Evolutionary conservation across 2,797 vertebrate genomes (phyloP), one percentile per base, ranked within the genome.

Genomic region (Molossus alvarezi): DNA sequence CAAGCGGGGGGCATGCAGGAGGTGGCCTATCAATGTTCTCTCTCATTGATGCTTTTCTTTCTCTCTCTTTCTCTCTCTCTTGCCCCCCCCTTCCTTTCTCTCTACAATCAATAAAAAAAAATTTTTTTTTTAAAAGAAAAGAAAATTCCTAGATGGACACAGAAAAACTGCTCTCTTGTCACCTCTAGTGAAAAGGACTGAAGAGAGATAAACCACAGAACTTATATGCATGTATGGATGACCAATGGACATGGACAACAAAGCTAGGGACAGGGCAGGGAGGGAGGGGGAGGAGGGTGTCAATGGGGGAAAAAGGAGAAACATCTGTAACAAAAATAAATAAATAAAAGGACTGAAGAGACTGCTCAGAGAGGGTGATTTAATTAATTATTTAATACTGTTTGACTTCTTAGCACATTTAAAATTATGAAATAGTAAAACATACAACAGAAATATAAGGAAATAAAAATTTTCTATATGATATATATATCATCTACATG

Each of bases 401-500:
- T 73, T 57, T 76, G 13, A 84, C 6, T n/a, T 67, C 33, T 76
- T n/a, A 77, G 1, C 23, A 82, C 17, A 67, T 27, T 67, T 76
- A n/a, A 92, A 85, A 67, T 64, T 83, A 25, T 83, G n/a, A n/a
- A 75, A 90, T 17, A 86, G 55, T 72, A 65, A 33, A 33, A 65
- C 21, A 60, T 33, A 48, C 21, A 81, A 80, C 20, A 71, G 9
- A 79, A 20, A 81, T 58, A 80, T 57, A 71, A 2, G 55, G 33
- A 41, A 67, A 21, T 62, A 87, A 53, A 64, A 14, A 82, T 69
- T 64, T 64, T 37, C 67, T 62, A 12, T 37, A 45, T 41, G 29
- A 91, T 45, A 90, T 64, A 65, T 62, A 25, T 25, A 71, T 33
- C 23, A 55, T 51, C 18, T 58, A 20, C 29, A 72, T 45, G 17